Evolutionary conservation across 2,888 invertebrate species (phyloP), one percentile per base, ranked within the genome.

Genomic region (Caenorhabditis sp.): DNA sequence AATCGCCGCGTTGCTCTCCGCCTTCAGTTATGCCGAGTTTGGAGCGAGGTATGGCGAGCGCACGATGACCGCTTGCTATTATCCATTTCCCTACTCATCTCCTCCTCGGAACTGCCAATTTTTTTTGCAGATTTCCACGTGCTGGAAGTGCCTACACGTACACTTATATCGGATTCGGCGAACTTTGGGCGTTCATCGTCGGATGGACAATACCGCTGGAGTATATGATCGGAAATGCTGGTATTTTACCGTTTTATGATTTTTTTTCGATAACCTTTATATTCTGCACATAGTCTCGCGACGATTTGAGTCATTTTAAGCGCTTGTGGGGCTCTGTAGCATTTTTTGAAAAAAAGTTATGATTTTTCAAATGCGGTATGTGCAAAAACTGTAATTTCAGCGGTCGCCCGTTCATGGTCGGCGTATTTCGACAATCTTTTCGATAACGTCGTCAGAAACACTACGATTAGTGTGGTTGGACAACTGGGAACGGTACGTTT

Each of bases 111-210:
- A 13, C 41, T 41, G 4, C 20, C 43, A 41, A 26, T 20, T 2
- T 39, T n/a, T 17, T 27, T 77, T 82, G 7, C 63, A 83, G 83
- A 72, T 95, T 95, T 0, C 95, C 95, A 0, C 93, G 93, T 87
- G 95, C 95, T 0, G 95, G 89, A 13, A 90, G 90, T 3, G 89
- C 90, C 20, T 91, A 91, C 78, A 94, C 94, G 92, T 96, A 96
- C 92, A 94, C 95, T 82, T 96, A 96, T 91, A 95, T 95, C 78
- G 95, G 95, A 2, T 95, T 96, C 70, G 96, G 96, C 46, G 96
- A 96, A 90, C 94, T 96, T 90, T 93, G 95, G 89, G 96, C 96
- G 73, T 96, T 96, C 91, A 92, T 96, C 8, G 85, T 89, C 1
- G 89, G 89, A 3, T 89, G 89, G 89, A 89, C 87, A 50, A 82